Evolutionary conservation across 2,888 invertebrate species (phyloP).

Genomic region (Hydraecia micacea): DNA sequence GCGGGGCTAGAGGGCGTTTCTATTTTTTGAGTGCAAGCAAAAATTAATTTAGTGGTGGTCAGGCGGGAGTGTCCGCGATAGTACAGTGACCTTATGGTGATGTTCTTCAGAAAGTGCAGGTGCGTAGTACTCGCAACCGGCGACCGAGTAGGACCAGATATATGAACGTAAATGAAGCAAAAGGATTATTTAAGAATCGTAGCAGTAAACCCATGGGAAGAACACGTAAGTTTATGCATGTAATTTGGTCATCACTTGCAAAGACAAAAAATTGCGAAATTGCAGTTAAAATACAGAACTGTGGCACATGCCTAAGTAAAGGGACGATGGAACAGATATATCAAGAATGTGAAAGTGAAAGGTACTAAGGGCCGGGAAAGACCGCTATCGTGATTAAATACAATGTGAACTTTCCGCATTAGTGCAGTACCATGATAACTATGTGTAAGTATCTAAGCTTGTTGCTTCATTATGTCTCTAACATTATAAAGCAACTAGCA

Average conservation of each 20-base stretch:
- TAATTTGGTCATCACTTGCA: not conserved
- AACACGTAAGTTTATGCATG: too few species aligned
- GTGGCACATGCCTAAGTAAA: not conserved
- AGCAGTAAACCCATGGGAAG: too few species aligned
- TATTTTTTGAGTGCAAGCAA: too few species aligned
- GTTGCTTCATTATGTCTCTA: not conserved
- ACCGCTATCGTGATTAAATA: constrained; percentile 35
- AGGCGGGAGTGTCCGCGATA: too few species aligned
- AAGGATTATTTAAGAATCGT: too few species aligned
- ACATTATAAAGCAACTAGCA: not conserved
- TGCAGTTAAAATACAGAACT: not conserved
- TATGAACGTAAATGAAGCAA: too few species aligned
- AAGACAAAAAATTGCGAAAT: not conserved
- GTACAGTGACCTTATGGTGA: too few species aligned
- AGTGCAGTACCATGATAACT: constrained; percentile 3
- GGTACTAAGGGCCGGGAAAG: constrained; percentile 37
- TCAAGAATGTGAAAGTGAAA: constrained; percentile 58
- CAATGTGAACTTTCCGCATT: constrained; percentile 36
- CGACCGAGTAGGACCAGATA: too few species aligned
- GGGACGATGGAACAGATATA: constrained; percentile 18
- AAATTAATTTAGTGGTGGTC: too few species aligned
- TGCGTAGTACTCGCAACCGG: not conserved
- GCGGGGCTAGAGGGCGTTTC: too few species aligned
- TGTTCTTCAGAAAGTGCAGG: not conserved
- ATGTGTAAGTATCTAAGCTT: not conserved